phyloP scores from a whole-genome alignment of 2,113 vertebrate species.

The Pica pica region DNA sequence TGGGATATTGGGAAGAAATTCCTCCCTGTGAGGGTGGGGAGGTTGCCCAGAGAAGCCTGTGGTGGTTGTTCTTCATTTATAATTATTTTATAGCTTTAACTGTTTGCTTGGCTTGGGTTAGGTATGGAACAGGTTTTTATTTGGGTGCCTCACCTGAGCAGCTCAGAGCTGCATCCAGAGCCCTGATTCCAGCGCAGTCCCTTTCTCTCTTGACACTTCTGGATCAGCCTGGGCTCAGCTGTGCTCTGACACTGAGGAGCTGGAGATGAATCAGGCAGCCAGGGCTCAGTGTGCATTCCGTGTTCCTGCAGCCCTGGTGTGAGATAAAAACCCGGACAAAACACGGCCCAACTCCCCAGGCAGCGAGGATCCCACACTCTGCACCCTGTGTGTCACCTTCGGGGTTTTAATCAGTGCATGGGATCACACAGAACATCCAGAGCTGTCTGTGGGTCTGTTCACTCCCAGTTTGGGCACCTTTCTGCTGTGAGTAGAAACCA shows the following conservation, averaged over 20 bases:
- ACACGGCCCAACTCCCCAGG: neutral
- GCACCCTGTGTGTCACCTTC: neutral
- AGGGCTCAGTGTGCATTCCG: neutral
- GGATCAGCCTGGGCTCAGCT: neutral
- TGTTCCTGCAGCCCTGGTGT: neutral
- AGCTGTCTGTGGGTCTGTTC: neutral
- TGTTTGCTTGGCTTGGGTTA: neutral
- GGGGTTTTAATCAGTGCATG: neutral
- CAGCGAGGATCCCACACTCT: neutral
- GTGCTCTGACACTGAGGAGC: neutral
- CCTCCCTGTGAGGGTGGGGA: neutral
- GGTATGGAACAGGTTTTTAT: neutral
- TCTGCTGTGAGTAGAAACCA: neutral
- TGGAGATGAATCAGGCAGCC: neutral
- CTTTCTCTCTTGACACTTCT: neutral
- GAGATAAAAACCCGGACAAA: neutral
- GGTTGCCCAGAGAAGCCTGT: neutral
- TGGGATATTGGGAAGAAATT: neutral
- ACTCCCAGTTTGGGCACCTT: neutral
- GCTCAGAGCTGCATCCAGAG: neutral
- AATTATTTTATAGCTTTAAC: neutral
- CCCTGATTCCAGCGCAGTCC: neutral
- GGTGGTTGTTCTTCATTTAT: neutral
- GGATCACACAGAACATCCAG: neutral
- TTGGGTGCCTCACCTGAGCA: neutral